Base-by-base conservation (phyloP, 1,140 invertebrate genomes). In the Meloidogyne floridensis region DNA sequence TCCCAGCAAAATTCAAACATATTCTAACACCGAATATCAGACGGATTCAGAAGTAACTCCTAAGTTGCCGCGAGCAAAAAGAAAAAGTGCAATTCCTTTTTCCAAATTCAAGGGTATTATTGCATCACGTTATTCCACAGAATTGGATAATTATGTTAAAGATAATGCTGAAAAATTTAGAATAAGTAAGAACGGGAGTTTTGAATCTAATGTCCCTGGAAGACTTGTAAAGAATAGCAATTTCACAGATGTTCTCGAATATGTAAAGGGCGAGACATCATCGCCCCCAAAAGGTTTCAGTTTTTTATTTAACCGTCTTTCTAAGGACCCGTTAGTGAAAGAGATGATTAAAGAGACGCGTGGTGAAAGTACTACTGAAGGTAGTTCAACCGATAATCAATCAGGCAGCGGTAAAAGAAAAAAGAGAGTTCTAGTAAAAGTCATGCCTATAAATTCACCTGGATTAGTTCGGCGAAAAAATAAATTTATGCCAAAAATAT, bases 401-500 rank as follows among this genome's bases (percentile, higher is more conserved):
- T 47, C 43, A 47, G 43, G 43, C 6, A 47, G 43, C 43, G 43
- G 43, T 3, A 9, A 9, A 32, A 9, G 9, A 32, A 74, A 74
- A 8, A 73, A 73, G 18, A 73, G 18, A 15, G 5, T 73, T 18
- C 18, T 13, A 51, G 5, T 18, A 20, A 32, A 20, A 18, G 51
- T 5, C 5, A 4, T 3, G 6, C 6, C 75, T 77, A 77, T 77
- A 77, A 77, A 77, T 65, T 65, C 75, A 69, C 43, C 42, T 43
- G 47, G 82, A 0, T 10, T 32, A 11, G 15, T 20, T 7, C 43
- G 75, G 5, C 2, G 32, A 32, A 10, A 13, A 2, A 0, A 13
- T 51, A 77, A 70, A 10, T 54, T 77, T 70, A 51, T 43, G 42
- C 75, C 75, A 69, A 6, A 7, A 2, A 15, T 77, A 77, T 77